These are phyloP conservation scores for Oryzias woworae DNA, from an alignment of 2,113 vertebrate species.

Conservation along the genomic window DNA sequence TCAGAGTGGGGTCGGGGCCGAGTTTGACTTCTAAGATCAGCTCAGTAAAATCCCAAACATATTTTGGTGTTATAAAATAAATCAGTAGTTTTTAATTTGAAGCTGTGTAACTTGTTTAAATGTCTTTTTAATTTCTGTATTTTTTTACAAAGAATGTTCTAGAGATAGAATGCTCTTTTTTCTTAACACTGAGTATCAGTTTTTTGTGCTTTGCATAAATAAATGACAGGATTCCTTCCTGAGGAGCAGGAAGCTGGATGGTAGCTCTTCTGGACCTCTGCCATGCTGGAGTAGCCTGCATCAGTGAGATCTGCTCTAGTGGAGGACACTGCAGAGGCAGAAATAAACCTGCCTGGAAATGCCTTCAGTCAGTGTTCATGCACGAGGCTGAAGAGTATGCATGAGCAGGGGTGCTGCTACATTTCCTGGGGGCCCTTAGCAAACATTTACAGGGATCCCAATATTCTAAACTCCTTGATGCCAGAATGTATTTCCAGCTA, in stretches of 20 bases:
- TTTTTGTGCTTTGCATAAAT: not conserved
- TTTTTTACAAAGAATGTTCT: not conserved
- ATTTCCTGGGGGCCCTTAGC: no score
- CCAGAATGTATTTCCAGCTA: no score
- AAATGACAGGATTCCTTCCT: slow-evolving; percentile 1
- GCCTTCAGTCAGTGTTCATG: no score
- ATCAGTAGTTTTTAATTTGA: not conserved
- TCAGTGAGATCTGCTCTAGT: slow-evolving; percentile 24
- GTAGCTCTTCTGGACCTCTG: slow-evolving; percentile 25
- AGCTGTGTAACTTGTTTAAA: not conserved
- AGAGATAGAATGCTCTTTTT: not conserved
- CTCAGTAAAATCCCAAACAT: not conserved
- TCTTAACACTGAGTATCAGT: not conserved
- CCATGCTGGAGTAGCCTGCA: slow-evolving; percentile 29
- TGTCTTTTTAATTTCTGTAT: not conserved
- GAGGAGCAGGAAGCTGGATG: slow-evolving; percentile 8
- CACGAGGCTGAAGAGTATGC: no score
- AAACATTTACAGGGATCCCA: no score
- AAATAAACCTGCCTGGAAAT: no score
- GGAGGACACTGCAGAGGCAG: slow-evolving; percentile 36
- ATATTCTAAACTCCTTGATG: no score
- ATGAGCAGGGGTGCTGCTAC: no score
- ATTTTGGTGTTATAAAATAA: not conserved
- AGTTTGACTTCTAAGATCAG: not conserved
- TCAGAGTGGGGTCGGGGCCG: slow-evolving; percentile 15